Base-by-base conservation (phyloP, 2,888 invertebrate species). In the Urechis unicinctus region DNA sequence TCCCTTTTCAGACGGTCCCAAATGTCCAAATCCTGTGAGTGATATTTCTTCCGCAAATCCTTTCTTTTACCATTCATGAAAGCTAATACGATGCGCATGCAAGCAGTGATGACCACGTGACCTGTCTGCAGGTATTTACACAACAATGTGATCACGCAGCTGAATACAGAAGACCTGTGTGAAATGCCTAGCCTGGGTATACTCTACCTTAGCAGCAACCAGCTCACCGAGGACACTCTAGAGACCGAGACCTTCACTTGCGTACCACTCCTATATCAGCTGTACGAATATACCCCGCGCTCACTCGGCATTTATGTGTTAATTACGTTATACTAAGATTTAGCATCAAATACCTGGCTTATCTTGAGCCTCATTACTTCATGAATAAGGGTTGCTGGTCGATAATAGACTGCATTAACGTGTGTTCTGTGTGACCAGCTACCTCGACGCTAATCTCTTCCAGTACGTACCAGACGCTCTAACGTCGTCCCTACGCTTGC, bases 401-500 rank as follows among this genome's bases (percentile, higher is more conserved):
- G n/a, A n/a, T n/a, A n/a, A n/a, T n/a, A n/a, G n/a, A n/a, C n/a
- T n/a, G n/a, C n/a, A n/a, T n/a, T n/a, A n/a, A n/a, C n/a, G n/a
- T n/a, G n/a, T n/a, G n/a, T n/a, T n/a, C n/a, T n/a, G n/a, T n/a
- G n/a, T n/a, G n/a, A n/a, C n/a, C 49, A 57, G 57, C n/a, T 17
- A 57, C 21, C 46, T 57, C 21, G n/a, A 28, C 28, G 21, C 30
- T 9, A 57, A 57, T 26, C 21, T 24, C 9, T 45, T 30, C 17
- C 57, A 57, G 50, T 57, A 57, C 24, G 57, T 57, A 1, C 57
- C 57, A 3, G 42, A 30, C 3, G 57, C 57, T 13, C 42, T 57
- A 1, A 50, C 22, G 30, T 46, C 50, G 3, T 30, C 21, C 1
- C 51, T 50, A 22, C 31, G 36, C 6, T n/a, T 57, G 36, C 57